phyloP scores from a whole-genome alignment of 1,140 invertebrate species.

The Daktulosphaira vitifoliae region DNA sequence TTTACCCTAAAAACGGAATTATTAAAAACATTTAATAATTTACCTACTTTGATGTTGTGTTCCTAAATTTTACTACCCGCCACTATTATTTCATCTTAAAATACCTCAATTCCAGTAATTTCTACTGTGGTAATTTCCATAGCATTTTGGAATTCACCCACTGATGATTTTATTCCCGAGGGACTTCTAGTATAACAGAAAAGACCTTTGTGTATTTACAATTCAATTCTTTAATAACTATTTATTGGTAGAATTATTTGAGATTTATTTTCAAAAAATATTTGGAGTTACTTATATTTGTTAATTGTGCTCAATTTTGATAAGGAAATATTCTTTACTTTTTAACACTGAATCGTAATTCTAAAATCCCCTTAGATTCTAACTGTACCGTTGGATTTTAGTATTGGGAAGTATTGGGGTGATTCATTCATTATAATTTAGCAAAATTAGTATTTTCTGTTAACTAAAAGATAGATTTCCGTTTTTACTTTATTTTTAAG shows the following conservation, averaged over 20 bases:
- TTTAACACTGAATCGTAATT: conserved; percentile 35
- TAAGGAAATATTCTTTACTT: conserved; percentile 15
- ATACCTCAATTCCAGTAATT: conserved; percentile 38
- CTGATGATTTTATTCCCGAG: too few species aligned
- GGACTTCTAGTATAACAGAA: too few species aligned
- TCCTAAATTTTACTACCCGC: conserved; percentile 25
- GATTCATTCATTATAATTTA: conserved; percentile 42
- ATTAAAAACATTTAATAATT: conserved; percentile 1
- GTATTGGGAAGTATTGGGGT: conserved; percentile 43
- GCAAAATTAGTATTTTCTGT: conserved; percentile 38
- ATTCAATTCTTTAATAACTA: conserved; percentile 38
- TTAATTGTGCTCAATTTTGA: conserved; percentile 33
- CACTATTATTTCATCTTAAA: conserved; percentile 40
- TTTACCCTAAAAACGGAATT: conserved; percentile 34
- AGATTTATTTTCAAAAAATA: too few species aligned
- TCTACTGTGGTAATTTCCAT: conserved; percentile 43
- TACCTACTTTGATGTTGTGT: not conserved
- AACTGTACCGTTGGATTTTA: conserved; percentile 42
- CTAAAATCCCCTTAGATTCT: conserved; percentile 44
- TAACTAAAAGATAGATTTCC: not conserved
- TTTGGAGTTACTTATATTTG: conserved; percentile 34
- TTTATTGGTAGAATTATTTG: conserved; percentile 38
- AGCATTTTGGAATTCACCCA: too few species aligned
- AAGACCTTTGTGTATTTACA: conserved; percentile 42
- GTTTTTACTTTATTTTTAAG: conserved; percentile 41